Base-by-base conservation (phyloP, 2,113 vertebrate genomes). In the Hemiprocne comata region DNA sequence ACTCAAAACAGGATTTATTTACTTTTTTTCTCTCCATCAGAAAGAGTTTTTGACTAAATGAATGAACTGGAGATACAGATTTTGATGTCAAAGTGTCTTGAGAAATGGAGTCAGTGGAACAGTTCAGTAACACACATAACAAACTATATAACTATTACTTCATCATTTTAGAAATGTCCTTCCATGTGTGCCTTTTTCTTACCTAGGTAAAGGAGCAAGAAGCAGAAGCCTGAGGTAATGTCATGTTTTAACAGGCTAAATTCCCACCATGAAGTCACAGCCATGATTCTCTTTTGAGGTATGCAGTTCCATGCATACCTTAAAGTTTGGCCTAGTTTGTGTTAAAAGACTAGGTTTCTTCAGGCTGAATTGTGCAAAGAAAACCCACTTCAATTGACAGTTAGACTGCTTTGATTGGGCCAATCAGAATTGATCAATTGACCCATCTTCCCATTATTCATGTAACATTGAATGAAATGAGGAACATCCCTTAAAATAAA, bases 311-410 rank as follows among this genome's bases (percentile, higher is more conserved):
- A 67, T 60, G 51, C 40, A 51, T 77, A 67, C 13, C 33, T 90
- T 88, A 91, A 91, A 57, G 53, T 69, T 51, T 81, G 18, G 38
- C 14, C 66, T 93, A 72, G 36, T 50, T 73, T 80, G 29, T 54
- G 15, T 89, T 80, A 85, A 48, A 94, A 91, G 60, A 94, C 36
- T 58, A 44, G 51, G 57, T 54, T 96, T 85, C 44, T 87, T 85
- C 54, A 86, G 60, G 51, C 36, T 94, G 69, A 88, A 88, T 13
- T 79, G 28, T 34, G 51, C 58, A 87, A 60, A 51, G 69, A 78
- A 75, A 90, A 85, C 13, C 66, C 80, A 31, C 34, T 84, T 77
- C 64, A 73, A 44, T 91, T 34, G 5, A 93, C 57, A 64, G 50
- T 61, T 87, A 51, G 6, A 34, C 42, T 81, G 46, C 34, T 93